Conservation (phyloP, 2,888 invertebrate genomes). For the Watsonalla binaria region DNA sequence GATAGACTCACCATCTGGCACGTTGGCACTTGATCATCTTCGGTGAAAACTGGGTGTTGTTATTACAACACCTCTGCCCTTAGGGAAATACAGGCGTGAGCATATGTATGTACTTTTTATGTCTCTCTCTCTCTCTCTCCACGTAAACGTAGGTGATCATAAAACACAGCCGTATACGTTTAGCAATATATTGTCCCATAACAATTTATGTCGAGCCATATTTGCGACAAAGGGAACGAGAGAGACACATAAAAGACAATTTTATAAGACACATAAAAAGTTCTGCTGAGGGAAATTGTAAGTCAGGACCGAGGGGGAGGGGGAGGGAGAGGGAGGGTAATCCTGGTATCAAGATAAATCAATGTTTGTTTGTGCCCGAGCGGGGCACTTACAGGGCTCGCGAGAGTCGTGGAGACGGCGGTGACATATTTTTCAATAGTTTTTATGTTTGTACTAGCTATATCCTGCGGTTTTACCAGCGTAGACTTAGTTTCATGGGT, state of each 20-base stretch:
- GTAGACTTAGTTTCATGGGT: no score
- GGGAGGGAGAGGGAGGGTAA: constrained; percentile 49
- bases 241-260: constrained; percentile 53
- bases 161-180: not conserved
- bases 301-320: constrained; percentile 55
- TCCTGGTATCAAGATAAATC: constrained; percentile 76
- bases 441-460: no score
- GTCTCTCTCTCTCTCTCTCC: no score
- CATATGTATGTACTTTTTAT: no score
- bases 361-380: constrained; percentile 69
- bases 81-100: no score
- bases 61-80: no score
- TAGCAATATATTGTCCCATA: constrained; percentile 9
- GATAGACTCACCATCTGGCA: no score
- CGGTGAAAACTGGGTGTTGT: no score
- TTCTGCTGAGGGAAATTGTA: constrained; percentile 64
- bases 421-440: no score
- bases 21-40: no score
- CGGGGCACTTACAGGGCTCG: constrained; percentile 53
- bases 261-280: constrained; percentile 74
- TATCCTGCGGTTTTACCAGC: no score
- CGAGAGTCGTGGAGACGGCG: constrained; percentile 36
- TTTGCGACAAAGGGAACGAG: constrained; percentile 15
- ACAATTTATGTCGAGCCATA: constrained; percentile 34
- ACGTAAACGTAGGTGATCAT: not conserved